Evolutionary conservation across 2,113 vertebrate species (phyloP), one percentile per base, ranked within the genome.

Genomic region (Rhea pennata): DNA sequence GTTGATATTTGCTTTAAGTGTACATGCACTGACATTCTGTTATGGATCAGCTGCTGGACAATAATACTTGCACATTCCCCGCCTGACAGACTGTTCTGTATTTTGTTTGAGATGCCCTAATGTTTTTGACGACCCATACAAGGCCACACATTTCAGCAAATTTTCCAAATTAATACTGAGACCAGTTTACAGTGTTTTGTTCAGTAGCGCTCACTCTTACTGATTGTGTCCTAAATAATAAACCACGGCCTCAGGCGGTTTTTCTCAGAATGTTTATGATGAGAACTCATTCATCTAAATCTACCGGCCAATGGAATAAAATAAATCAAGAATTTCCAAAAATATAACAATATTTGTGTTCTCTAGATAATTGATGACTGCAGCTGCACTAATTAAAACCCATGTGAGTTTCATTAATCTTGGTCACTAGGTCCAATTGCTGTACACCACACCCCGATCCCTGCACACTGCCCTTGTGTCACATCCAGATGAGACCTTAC

Each of bases 341-440:
- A 99, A 99, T 99, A 99, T 99, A 99, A 99, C 98, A 99, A 99
- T 99, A 99, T 99, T 99, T 99, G 98, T 99, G 99, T 99, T 99
- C 99, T 98, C 98, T 94, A 98, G 98, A 98, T 99, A 99, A 99
- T 99, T 99, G 99, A 99, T 99, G 98, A 99, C 98, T 98, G 98
- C 98, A 98, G 98, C 99, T 98, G 97, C 97, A 98, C 99, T 99
- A 99, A 99, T 99, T 99, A 99, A 99, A 99, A 99, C 98, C 98
- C 98, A 98, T 98, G 98, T 98, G 98, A 98, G 98, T 98, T 99
- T 98, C 99, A 99, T 99, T 99, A 99, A 99, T 99, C 99, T 99
- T 99, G 99, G 98, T 99, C 98, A 98, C 97, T 93, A 91, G 97
- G 95, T 97, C 98, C 98, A 96, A 98, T 98, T 98, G 98, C 99